Evolutionary conservation across 2,888 invertebrate genomes (phyloP), one percentile per base, ranked within the genome.

Genomic region (Ectemnius cavifrons): DNA sequence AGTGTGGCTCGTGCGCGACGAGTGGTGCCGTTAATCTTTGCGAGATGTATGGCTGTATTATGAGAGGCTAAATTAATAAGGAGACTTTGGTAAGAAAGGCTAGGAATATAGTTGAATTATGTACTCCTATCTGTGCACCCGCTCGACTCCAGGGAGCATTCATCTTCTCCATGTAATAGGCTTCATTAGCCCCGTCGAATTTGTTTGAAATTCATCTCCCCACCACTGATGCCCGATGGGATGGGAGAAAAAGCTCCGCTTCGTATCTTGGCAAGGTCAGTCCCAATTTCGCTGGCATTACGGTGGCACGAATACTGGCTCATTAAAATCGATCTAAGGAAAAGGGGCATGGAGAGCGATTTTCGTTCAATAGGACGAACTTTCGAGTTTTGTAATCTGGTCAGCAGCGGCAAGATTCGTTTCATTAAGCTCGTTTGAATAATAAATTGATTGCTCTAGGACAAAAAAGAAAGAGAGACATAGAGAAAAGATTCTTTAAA

Each of bases 171-270:
- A 20, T 13, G 37, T 71, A 78, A 73, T 67, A 37, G 71, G 66
- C 67, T 81, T 77, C 71, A 59, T 81, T 81, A 78, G 68, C 59
- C 57, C 37, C 61, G 62, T 56, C 64, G 81, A 81, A 83, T 82
- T 75, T 67, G 20, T 65, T 70, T 64, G 64, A 75, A 73, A 59
- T 61, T 45, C 28, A 4, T 28, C 23, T 11, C 57, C 14, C 16
- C 46, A 2, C n/a, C 52, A 8, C 5, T 18, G n/a, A 13, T 59
- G 56, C 27, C 27, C 69, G 46, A 67, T 59, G 20, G 59, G 63
- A 14, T 28, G 20, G 46, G 63, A 23, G 75, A 64, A 23, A 56
- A 65, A 62, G 18, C 37, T 47, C 60, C 49, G 23, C 3, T 2
- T 18, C 37, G 16, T 58, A 47, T 61, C 11, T 23, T 62, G 37